Conservation (phyloP, 2,888 invertebrate species). For the Aethes cnicana region DNA sequence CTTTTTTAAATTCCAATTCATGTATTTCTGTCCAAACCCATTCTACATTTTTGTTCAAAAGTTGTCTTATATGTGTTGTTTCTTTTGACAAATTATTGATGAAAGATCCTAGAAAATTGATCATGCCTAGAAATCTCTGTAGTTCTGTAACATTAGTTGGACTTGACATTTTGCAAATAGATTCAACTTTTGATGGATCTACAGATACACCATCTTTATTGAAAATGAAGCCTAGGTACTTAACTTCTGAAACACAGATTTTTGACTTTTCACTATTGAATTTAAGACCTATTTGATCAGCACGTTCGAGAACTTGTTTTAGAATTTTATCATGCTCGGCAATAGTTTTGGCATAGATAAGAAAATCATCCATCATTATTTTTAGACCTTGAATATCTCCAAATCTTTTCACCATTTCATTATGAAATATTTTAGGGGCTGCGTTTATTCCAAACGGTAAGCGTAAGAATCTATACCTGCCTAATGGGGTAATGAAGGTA, state of each 20-base stretch:
- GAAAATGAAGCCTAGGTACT: background rate
- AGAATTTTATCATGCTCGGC: no score
- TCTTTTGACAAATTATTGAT: slow-evolving; percentile 4
- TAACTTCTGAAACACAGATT: no score
- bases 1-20: slow-evolving; percentile 15
- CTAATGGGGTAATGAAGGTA: slow-evolving; percentile 28
- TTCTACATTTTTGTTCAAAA: background rate
- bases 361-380: no score
- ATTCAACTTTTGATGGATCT: slow-evolving; percentile 1
- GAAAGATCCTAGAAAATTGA: slow-evolving; percentile 7
- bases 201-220: slow-evolving; percentile 1
- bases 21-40: slow-evolving; percentile 6
- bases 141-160: slow-evolving; percentile 3
- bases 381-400: no score
- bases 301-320: no score
- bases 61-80: background rate
- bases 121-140: slow-evolving; percentile 11
- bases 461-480: slow-evolving; percentile 23
- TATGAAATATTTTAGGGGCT: slow-evolving; percentile 30
- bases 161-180: slow-evolving; percentile 10
- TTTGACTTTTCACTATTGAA: no score
- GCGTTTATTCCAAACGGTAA: slow-evolving; percentile 29
- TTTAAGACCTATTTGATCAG: no score
- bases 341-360: no score
- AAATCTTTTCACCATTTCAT: slow-evolving; percentile 32